Conservation (phyloP, 2,888 invertebrate genomes). For the Pocota personata region DNA sequence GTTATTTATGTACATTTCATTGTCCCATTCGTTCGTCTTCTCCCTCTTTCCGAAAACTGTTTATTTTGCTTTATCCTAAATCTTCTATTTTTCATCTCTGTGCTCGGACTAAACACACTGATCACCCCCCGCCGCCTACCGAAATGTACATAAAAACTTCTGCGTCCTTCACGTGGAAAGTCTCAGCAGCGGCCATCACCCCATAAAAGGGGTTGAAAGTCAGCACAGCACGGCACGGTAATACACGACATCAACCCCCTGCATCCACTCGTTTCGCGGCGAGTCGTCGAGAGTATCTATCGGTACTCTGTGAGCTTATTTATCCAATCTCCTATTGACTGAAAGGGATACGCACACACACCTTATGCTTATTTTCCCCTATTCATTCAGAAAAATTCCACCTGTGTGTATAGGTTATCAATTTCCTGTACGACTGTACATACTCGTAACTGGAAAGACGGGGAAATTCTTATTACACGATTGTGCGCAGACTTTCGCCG, state of each 20-base stretch:
- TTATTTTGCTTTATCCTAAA: constrained; percentile 71
- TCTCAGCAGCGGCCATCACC: constrained; percentile 66
- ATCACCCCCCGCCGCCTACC: neutral
- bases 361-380: constrained; percentile 35
- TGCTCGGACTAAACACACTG: constrained; percentile 61
- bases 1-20: constrained; percentile 70
- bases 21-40: constrained; percentile 33
- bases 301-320: constrained; percentile 53
- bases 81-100: constrained; percentile 66
- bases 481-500: constrained; percentile 54
- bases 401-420: constrained; percentile 54
- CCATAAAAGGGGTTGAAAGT: constrained; percentile 73
- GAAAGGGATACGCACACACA: constrained; percentile 59
- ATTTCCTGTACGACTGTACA: neutral
- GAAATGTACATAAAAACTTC: constrained; percentile 47
- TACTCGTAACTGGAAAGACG: constrained; percentile 44
- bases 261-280: constrained; percentile 10
- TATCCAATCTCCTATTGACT: constrained; percentile 51
- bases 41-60: constrained; percentile 45
- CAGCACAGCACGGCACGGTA: constrained; percentile 39
- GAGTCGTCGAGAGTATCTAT: constrained; percentile 36
- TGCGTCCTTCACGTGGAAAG: constrained; percentile 70
- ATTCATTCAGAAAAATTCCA: constrained; percentile 73
- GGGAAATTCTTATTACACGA: constrained; percentile 32
- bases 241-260: constrained; percentile 35